These are phyloP conservation scores for Hesperia comma DNA, from an alignment of 2,888 invertebrate genomes.

Conservation along the genomic window DNA sequence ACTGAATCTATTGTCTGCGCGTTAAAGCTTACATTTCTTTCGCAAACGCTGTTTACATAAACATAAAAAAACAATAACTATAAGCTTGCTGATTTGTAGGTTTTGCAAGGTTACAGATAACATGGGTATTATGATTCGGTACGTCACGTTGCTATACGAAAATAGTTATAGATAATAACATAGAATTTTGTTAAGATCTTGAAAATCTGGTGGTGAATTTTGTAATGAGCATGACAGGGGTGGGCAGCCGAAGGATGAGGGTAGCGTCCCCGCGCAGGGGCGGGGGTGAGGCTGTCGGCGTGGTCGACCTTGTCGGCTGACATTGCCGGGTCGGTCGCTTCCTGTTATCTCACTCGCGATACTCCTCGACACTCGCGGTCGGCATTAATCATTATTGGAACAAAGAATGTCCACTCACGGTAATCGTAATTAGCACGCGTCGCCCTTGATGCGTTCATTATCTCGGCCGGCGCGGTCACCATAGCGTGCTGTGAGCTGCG, in stretches of 20 bases:
- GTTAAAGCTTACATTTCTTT: constrained; percentile 57
- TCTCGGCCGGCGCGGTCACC: constrained; percentile 69
- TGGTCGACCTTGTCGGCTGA: constrained; percentile 67
- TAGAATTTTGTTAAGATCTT: neutral
- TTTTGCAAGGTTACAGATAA: constrained; percentile 68
- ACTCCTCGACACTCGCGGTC: constrained; percentile 72
- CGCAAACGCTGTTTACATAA: constrained; percentile 42
- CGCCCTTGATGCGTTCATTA: constrained; percentile 64
- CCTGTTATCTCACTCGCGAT: constrained; percentile 81
- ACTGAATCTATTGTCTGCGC: constrained; percentile 52
- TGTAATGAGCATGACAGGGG: neutral
- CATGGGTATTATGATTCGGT: constrained; percentile 51
- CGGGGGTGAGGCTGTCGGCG: constrained; percentile 36
- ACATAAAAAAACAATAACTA: constrained; percentile 72
- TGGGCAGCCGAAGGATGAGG: neutral
- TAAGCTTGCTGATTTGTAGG: constrained; percentile 73
- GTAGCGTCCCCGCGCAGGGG: neutral
- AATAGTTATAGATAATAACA: neutral
- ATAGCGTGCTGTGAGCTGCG: constrained; percentile 57
- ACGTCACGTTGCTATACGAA: constrained; percentile 17
- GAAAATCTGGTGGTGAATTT: neutral
- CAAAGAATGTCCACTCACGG: constrained; percentile 84
- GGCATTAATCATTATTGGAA: constrained; percentile 82
- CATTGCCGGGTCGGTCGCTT: constrained; percentile 79
- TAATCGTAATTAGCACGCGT: constrained; percentile 82